Percentiles rank a stretch among this genome's conserved stretches.
Conservation (phyloP, 2,113 vertebrate genomes). For the Sterrhoptilus dennistouni region DNA sequence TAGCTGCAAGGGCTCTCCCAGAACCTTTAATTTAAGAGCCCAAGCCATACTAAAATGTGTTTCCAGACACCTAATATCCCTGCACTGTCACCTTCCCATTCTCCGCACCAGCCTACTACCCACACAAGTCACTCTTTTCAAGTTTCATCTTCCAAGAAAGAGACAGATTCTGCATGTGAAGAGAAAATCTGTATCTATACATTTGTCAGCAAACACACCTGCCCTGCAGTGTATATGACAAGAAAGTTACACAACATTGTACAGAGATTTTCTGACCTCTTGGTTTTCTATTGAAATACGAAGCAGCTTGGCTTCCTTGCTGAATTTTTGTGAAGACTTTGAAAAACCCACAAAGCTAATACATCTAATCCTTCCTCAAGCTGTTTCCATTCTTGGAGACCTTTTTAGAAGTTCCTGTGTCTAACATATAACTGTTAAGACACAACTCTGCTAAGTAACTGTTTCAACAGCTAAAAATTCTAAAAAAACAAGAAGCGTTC, state of each 20-base stretch:
- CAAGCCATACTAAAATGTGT: background rate
- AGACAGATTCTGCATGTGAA: background rate
- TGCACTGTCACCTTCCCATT: background rate
- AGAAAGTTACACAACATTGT: background rate
- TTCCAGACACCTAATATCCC: background rate
- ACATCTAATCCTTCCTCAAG: background rate
- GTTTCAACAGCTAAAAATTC: background rate
- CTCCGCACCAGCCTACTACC: background rate
- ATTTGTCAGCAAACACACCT: background rate
- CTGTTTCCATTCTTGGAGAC: background rate
- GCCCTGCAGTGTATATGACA: background rate
- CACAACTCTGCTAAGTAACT: background rate
- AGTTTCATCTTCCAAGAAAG: background rate
- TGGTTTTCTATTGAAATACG: background rate
- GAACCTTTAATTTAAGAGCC: conserved; percentile 25
- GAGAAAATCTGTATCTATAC: background rate
- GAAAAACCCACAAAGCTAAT: background rate
- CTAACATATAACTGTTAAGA: conserved; percentile 5
- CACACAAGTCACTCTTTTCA: background rate
- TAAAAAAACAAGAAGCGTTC: background rate
- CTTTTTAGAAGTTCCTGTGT: background rate
- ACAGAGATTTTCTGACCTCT: background rate
- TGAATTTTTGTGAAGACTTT: background rate
- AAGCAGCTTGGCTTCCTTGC: background rate
- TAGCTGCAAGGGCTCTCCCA: conserved; percentile 61